phyloP scores from a whole-genome alignment of 2,888 invertebrate species.

The Eledone cirrhosa region DNA sequence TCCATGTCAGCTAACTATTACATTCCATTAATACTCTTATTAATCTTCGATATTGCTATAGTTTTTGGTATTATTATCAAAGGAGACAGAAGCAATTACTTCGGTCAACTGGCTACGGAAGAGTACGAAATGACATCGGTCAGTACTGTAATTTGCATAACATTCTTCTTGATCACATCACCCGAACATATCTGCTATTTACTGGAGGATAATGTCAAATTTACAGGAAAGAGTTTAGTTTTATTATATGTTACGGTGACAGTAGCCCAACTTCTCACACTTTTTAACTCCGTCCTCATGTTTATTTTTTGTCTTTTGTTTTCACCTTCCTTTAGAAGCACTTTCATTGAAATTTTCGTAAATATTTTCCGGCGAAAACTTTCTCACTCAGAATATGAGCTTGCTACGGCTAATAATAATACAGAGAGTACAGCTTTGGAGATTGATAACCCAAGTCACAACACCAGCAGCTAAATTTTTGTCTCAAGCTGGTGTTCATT shows the following conservation, averaged over 20 bases:
- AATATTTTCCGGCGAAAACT: background rate
- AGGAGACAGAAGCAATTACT: background rate
- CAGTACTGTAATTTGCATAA: background rate
- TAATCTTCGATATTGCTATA: background rate
- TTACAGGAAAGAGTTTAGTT: background rate
- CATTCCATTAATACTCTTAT: background rate
- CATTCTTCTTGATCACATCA: background rate
- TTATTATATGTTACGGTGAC: background rate
- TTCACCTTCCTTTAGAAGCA: background rate
- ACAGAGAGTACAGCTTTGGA: background rate
- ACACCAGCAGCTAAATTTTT: background rate
- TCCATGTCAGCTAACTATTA: constrained; percentile 5
- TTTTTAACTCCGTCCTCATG: background rate
- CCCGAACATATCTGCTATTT: constrained; percentile 1
- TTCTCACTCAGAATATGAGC: background rate
- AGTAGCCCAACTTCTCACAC: background rate
- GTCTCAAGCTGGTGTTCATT: too few species aligned
- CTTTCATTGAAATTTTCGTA: background rate
- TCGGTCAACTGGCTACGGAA: background rate
- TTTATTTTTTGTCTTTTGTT: constrained; percentile 11
- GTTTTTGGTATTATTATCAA: background rate
- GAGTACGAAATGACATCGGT: constrained; percentile 14
- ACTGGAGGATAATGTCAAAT: background rate
- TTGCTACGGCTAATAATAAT: background rate
- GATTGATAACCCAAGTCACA: background rate